Evolutionary conservation across 2,113 vertebrate species (phyloP).

Genomic region (Gopherus evgoodei): DNA sequence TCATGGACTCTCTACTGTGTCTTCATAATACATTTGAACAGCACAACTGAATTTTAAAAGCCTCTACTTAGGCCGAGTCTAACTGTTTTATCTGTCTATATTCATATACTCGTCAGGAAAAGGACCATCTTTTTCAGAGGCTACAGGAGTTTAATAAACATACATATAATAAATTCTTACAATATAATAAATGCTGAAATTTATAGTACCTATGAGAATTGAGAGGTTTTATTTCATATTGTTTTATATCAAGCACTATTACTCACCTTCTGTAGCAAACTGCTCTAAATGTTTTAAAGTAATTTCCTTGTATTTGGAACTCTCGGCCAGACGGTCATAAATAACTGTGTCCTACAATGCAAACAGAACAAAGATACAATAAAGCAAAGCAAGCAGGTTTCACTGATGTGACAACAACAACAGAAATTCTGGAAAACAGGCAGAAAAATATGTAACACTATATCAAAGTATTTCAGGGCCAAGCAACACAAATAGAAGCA

Average conservation of each 20-base stretch:
- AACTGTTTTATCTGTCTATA: not conserved
- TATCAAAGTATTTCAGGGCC: not conserved
- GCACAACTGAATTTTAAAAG: not conserved
- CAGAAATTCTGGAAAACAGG: not conserved
- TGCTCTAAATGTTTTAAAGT: conserved; percentile 98
- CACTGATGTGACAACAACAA: not conserved
- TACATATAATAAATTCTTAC: not conserved
- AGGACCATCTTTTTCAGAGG: not conserved
- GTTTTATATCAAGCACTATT: not conserved
- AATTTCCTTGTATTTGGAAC: conserved; percentile 97
- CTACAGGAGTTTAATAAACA: not conserved
- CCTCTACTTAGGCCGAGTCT: not conserved
- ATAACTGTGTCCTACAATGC: conserved; percentile 93
- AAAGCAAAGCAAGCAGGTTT: not conserved
- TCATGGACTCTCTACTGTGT: not conserved
- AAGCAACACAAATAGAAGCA: not conserved
- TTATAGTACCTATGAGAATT: not conserved
- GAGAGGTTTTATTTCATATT: not conserved
- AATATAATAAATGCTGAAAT: not conserved
- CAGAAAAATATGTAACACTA: not conserved
- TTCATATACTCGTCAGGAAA: not conserved
- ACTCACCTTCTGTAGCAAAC: conserved; percentile 97
- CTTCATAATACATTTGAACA: not conserved
- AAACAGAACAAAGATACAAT: conserved; percentile 46
- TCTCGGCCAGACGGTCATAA: conserved; percentile 96